phyloP scores from a whole-genome alignment of 2,113 vertebrate genomes.

The Amphilophus citrinellus region DNA sequence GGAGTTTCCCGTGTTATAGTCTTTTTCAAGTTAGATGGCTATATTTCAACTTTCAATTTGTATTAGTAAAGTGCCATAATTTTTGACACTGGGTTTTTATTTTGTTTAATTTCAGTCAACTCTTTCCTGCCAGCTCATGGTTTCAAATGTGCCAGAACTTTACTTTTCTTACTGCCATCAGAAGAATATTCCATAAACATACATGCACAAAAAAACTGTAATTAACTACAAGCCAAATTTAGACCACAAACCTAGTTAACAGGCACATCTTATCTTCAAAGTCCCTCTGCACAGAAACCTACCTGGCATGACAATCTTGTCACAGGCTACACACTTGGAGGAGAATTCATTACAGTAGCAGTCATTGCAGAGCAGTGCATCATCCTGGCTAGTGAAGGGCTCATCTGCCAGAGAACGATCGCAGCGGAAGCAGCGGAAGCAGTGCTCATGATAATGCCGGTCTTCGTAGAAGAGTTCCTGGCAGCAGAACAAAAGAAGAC shows the following conservation, averaged over 20 bases:
- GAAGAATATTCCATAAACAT: not conserved
- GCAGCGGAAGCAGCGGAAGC: slow-evolving; percentile 97
- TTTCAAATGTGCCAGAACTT: not conserved
- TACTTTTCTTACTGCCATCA: not conserved
- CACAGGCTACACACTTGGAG: slow-evolving; percentile 94
- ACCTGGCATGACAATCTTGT: slow-evolving; percentile 98
- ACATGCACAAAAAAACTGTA: not conserved
- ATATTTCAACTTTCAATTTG: slow-evolving; percentile 27
- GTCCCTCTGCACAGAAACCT: slow-evolving; percentile 1
- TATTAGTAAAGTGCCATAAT: not conserved
- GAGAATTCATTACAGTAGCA: slow-evolving; percentile 99
- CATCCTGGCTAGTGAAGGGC: slow-evolving; percentile 96
- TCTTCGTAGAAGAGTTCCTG: slow-evolving; percentile 98
- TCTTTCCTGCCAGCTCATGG: not conserved
- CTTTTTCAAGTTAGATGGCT: slow-evolving; percentile 43
- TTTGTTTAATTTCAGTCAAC: not conserved
- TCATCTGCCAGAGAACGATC: slow-evolving; percentile 94
- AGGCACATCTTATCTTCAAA: not conserved
- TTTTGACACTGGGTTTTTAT: not conserved
- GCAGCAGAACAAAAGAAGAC: not conserved
- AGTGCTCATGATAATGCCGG: slow-evolving; percentile 96
- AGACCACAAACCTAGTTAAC: not conserved
- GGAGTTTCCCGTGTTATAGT: slow-evolving; percentile 16
- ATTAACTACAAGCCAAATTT: not conserved
- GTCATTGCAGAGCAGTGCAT: slow-evolving; percentile 93